Conservation (phyloP, 2,888 invertebrate genomes). For the Melitaea athalia region DNA sequence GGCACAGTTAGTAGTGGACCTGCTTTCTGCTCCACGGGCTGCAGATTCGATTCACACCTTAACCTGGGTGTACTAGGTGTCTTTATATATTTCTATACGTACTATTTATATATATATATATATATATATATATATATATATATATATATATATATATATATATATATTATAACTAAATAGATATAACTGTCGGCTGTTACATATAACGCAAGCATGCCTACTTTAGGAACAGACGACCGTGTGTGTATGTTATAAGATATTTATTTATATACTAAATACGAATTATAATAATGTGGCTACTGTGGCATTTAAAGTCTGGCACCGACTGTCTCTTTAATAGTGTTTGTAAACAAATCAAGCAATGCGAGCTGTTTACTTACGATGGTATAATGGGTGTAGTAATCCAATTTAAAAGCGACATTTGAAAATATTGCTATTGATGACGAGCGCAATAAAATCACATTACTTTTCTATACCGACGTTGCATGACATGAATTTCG, state of each 20-base stretch:
- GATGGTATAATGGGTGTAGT: conserved; percentile 19
- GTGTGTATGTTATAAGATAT: too few species aligned
- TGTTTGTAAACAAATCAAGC: conserved; percentile 1
- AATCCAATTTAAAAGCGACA: conserved; percentile 30
- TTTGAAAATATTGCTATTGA: conserved; percentile 28
- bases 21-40: too few species aligned
- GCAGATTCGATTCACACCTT: too few species aligned
- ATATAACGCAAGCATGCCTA: too few species aligned
- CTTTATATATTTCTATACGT: too few species aligned
- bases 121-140: too few species aligned
- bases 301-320: background rate
- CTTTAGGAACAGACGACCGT: too few species aligned
- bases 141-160: too few species aligned
- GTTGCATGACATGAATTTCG: conserved; percentile 42
- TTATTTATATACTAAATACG: background rate
- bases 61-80: too few species aligned
- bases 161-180: too few species aligned
- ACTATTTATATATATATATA: too few species aligned
- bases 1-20: too few species aligned
- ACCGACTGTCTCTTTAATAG: background rate
- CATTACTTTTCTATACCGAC: conserved; percentile 35
- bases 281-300: background rate
- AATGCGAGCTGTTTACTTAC: conserved; percentile 4
- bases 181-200: background rate
- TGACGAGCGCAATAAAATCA: conserved; percentile 26